Evolutionary conservation across 2,113 vertebrate genomes (phyloP).

Genomic region (Arothron firmamentum): DNA sequence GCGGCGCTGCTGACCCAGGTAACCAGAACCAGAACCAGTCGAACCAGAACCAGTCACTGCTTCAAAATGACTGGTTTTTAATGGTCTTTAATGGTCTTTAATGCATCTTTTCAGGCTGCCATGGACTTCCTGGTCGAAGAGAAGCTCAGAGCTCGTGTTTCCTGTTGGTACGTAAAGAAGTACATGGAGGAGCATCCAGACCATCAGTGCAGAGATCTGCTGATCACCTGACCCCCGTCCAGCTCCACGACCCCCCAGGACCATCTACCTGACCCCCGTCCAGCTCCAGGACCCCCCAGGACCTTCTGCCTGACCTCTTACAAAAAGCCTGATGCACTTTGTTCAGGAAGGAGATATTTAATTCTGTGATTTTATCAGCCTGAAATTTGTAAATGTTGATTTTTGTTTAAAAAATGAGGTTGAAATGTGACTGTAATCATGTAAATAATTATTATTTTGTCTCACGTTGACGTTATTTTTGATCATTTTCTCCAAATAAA

Average conservation of each 20-base stretch:
- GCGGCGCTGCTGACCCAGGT: constrained; percentile 69
- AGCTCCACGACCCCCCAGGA: not conserved
- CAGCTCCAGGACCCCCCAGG: not conserved
- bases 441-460: no score
- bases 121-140: constrained; percentile 73
- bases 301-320: not conserved
- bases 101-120: constrained; percentile 68
- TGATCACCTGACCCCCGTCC: constrained; percentile 19
- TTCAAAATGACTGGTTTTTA: no score
- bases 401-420: no score
- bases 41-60: not conserved
- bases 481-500: no score
- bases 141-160: constrained; percentile 65
- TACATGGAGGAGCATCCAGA: constrained; percentile 59
- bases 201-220: constrained; percentile 37
- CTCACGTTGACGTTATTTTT: no score
- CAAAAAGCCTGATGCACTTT: no score
- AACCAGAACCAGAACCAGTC: not conserved
- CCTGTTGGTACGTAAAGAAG: constrained; percentile 74
- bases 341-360: no score
- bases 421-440: no score
- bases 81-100: not conserved
- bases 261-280: not conserved
- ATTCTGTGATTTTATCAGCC: no score
- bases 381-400: no score